Conservation (phyloP, 2,113 vertebrate species). For the Brachypteracias leptosomus region DNA sequence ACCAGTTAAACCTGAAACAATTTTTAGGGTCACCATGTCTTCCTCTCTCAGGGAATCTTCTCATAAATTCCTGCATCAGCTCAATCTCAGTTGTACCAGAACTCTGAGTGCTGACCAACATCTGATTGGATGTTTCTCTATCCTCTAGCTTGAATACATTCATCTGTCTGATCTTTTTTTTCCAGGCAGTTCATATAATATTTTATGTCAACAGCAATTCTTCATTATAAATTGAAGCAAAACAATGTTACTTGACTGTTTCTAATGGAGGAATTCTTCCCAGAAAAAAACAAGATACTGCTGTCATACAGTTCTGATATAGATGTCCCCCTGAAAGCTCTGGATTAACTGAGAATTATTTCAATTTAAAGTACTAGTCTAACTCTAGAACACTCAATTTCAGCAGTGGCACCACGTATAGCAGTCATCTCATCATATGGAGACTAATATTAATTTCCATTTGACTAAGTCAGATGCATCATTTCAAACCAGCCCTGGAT, state of each 20-base stretch:
- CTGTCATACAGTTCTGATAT: background rate
- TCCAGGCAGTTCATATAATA: background rate
- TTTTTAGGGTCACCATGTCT: background rate
- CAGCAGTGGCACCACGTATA: fast-evolving
- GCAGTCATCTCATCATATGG: background rate
- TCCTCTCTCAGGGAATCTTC: background rate
- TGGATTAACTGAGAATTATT: background rate
- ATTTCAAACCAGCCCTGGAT: background rate
- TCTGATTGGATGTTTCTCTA: background rate
- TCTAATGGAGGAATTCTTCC: background rate
- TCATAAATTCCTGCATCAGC: background rate
- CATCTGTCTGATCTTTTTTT: background rate
- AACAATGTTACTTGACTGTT: background rate
- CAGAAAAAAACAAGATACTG: background rate
- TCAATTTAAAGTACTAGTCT: background rate
- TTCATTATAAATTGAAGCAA: background rate
- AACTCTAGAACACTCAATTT: background rate
- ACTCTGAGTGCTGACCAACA: background rate
- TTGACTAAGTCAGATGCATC: background rate
- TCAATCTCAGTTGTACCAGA: background rate
- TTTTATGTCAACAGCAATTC: background rate
- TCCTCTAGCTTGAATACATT: background rate
- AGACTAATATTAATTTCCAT: background rate
- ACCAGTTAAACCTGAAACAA: background rate
- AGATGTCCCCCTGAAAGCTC: background rate